Conservation (phyloP, 2,888 invertebrate species). For the Drosophila nr. medialis region DNA sequence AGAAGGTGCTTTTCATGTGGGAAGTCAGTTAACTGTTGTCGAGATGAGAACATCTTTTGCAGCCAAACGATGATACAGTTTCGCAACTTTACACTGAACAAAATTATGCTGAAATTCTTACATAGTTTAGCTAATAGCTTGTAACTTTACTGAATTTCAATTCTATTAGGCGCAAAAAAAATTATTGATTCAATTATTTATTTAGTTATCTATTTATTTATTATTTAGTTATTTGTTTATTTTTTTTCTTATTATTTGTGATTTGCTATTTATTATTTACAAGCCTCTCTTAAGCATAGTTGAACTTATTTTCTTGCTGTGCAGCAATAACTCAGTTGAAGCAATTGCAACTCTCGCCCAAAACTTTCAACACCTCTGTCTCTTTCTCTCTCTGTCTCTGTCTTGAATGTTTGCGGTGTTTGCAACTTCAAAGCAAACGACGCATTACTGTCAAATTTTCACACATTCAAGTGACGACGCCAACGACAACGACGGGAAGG, state of each 20-base stretch:
- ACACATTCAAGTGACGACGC: conserved; percentile 58
- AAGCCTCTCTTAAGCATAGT: neutral
- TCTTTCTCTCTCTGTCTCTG: conserved; percentile 4
- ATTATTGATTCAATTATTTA: neutral
- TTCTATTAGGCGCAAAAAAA: neutral
- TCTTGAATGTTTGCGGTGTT: conserved; percentile 17
- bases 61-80: neutral
- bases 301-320: conserved; percentile 1
- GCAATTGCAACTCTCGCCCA: conserved; percentile 27
- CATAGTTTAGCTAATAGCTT: neutral
- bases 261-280: neutral
- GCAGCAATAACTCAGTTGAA: conserved; percentile 29
- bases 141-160: neutral
- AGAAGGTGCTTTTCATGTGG: conserved; percentile 34
- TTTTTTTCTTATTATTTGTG: neutral
- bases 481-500: conserved; percentile 7
- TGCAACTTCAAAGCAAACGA: conserved; percentile 68
- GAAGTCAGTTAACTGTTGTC: conserved; percentile 5
- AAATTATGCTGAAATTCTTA: neutral
- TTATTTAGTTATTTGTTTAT: neutral
- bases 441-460: conserved; percentile 72
- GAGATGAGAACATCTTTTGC: conserved; percentile 16
- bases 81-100: neutral
- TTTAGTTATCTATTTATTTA: neutral
- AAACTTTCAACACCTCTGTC: conserved; percentile 26